Evolutionary conservation across 2,113 vertebrate genomes (phyloP).

Genomic region (Urocolius indicus): DNA sequence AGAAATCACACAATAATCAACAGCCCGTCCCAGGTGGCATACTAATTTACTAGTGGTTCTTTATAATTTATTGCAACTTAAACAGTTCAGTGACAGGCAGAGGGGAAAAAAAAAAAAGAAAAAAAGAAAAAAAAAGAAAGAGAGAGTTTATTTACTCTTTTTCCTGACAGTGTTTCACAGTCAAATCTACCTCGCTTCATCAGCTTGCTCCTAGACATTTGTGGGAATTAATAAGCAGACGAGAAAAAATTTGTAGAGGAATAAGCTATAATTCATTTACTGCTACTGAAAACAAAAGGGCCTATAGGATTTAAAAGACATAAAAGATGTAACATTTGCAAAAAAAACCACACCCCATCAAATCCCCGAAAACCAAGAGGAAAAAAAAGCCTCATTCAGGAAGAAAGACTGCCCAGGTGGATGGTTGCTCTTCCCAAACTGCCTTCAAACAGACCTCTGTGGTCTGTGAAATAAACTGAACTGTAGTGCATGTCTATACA

Average conservation of each 20-base stretch:
- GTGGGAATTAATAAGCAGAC: background rate
- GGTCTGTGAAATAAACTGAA: background rate
- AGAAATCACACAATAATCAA: constrained; percentile 3
- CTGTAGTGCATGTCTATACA: background rate
- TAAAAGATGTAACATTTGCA: background rate
- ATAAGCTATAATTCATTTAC: background rate
- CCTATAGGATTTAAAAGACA: background rate
- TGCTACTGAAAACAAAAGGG: background rate
- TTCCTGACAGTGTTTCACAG: background rate
- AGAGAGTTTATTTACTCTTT: background rate
- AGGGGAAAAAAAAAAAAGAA: background rate
- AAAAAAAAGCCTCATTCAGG: background rate
- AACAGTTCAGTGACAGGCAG: background rate
- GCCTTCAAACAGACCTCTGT: background rate
- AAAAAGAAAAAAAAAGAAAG: background rate
- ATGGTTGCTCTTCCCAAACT: background rate
- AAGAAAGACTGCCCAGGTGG: background rate
- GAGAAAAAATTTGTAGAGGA: background rate
- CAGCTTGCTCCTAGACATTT: constrained; percentile 29
- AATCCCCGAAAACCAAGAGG: background rate
- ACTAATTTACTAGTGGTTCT: constrained; percentile 19
- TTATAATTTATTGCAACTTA: constrained; percentile 9
- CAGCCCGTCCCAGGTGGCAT: background rate
- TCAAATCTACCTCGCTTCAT: background rate
- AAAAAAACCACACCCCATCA: background rate